Evolutionary conservation across 2,797 vertebrate species (phyloP).

Genomic region (Adelosebastes latens): DNA sequence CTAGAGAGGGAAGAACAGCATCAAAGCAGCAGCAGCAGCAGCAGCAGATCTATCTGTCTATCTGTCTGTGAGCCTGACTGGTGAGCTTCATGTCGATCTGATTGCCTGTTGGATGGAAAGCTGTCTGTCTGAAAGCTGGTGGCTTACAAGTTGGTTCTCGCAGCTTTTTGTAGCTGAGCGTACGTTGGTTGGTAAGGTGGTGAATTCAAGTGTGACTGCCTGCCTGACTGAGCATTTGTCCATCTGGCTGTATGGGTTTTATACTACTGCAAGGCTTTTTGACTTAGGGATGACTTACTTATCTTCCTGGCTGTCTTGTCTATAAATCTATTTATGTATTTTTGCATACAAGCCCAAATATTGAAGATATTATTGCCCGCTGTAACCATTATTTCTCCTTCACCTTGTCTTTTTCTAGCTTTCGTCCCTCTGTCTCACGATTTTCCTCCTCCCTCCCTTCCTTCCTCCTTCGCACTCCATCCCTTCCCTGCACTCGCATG

Average conservation of each 20-base stretch:
- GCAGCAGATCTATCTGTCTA: slow-evolving; percentile 41
- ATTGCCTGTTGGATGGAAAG: slow-evolving; percentile 52
- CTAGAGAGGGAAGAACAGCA: slow-evolving; percentile 77
- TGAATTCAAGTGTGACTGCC: slow-evolving; percentile 39
- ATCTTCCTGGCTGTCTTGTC: slow-evolving; percentile 9
- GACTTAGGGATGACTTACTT: neutral
- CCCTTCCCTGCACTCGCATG: slow-evolving; percentile 77
- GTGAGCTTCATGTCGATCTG: slow-evolving; percentile 29
- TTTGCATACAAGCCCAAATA: slow-evolving; percentile 38
- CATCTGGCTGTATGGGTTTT: slow-evolving; percentile 35
- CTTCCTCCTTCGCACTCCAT: slow-evolving; percentile 20
- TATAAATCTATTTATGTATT: slow-evolving; percentile 67
- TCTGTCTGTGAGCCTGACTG: slow-evolving; percentile 39
- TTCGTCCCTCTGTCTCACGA: neutral
- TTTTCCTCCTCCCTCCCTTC: neutral
- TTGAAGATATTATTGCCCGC: neutral
- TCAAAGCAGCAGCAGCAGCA: slow-evolving; percentile 63
- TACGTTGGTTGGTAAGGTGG: slow-evolving; percentile 30
- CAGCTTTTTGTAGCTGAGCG: slow-evolving; percentile 32
- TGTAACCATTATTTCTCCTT: slow-evolving; percentile 54
- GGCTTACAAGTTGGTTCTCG: slow-evolving; percentile 34
- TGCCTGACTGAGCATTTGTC: slow-evolving; percentile 34
- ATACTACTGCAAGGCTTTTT: slow-evolving; percentile 11
- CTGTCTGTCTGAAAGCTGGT: slow-evolving; percentile 45
- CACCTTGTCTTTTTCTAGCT: slow-evolving; percentile 17